These are phyloP conservation scores for Parnassius glacialis DNA, from an alignment of 2,888 invertebrate genomes.

Conservation along the genomic window DNA sequence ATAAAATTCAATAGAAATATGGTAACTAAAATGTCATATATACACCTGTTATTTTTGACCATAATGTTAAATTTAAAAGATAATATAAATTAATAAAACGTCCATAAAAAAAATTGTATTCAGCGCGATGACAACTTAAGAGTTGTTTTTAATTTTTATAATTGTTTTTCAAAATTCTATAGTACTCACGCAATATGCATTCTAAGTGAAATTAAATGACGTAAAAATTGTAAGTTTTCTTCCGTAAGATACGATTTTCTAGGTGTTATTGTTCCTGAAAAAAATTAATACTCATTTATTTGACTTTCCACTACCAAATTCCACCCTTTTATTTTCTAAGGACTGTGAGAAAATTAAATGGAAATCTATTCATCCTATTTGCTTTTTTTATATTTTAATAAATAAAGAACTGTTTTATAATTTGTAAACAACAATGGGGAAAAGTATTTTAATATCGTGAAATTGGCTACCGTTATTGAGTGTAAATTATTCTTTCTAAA, in stretches of 20 bases:
- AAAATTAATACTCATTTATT: conserved; percentile 9
- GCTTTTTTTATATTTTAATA: no score
- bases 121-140: no score
- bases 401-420: no score
- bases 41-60: no score
- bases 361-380: no score
- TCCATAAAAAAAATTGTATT: no score
- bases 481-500: neutral
- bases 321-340: conserved; percentile 16
- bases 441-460: no score
- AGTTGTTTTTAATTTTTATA: neutral
- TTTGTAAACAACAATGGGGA: no score
- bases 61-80: no score
- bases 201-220: neutral
- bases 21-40: no score
- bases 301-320: conserved; percentile 1
- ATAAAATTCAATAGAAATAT: no score
- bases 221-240: neutral
- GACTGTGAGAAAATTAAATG: conserved; percentile 3
- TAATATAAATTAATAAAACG: no score
- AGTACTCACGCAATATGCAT: neutral
- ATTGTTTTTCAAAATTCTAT: neutral
- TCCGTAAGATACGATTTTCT: neutral
- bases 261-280: conserved; percentile 9
- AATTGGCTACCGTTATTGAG: neutral